Evolutionary conservation across 2,797 vertebrate species (phyloP).

Genomic region (Artibeus lituratus): DNA sequence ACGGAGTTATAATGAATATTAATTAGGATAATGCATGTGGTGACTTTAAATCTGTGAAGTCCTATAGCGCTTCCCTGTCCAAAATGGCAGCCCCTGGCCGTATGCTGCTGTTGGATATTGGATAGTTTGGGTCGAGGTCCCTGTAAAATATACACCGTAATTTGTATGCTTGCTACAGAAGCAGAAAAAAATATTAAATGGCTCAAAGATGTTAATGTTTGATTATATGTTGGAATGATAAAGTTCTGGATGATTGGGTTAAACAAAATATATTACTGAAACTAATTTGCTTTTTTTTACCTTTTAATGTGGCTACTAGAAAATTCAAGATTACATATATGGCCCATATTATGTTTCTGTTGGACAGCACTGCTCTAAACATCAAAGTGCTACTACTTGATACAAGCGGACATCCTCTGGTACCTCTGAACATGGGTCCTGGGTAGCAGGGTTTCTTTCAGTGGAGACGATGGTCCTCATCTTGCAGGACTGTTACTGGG

Average conservation of each 20-base stretch:
- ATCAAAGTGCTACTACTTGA: neutral
- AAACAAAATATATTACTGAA: neutral
- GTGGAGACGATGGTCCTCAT: neutral
- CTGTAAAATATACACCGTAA: neutral
- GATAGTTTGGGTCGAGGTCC: neutral
- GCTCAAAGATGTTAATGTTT: neutral
- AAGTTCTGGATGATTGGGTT: neutral
- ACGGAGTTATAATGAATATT: neutral
- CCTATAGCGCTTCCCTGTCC: neutral
- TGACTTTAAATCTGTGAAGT: neutral
- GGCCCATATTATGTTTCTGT: neutral
- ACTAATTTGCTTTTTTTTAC: neutral
- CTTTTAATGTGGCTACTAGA: neutral
- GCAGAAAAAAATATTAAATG: neutral
- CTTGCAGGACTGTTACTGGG: neutral
- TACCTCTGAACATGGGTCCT: neutral
- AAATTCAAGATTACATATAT: neutral
- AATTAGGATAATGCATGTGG: neutral
- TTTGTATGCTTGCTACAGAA: neutral
- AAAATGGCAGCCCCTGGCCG: neutral
- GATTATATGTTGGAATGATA: neutral
- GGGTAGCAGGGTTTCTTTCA: neutral
- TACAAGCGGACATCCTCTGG: neutral
- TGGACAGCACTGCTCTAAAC: neutral
- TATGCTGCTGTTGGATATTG: neutral